Evolutionary conservation across 2,113 vertebrate species (phyloP).

Genomic region (Corapipo altera): DNA sequence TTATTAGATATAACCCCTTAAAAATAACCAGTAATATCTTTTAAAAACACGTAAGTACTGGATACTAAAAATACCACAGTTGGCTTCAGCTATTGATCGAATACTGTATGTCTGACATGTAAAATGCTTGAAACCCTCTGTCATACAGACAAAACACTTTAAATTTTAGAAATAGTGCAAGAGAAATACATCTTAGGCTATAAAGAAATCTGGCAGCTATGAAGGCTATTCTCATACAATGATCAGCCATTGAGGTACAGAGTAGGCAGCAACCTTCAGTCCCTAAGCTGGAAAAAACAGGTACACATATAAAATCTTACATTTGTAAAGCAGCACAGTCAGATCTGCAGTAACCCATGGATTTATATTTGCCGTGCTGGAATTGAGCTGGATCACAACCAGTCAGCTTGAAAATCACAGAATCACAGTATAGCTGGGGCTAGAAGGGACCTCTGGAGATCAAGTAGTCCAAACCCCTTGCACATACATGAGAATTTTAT

Average conservation of each 20-base stretch:
- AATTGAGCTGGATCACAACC: neutral
- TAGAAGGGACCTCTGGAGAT: neutral
- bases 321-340: neutral
- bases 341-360: neutral
- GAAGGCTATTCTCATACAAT: neutral
- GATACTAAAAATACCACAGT: neutral
- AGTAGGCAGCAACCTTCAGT: accelerated
- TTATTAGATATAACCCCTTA: neutral
- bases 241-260: neutral
- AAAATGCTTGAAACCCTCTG: neutral
- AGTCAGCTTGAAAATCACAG: neutral
- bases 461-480: neutral
- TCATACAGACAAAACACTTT: neutral
- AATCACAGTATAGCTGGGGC: neutral
- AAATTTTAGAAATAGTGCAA: neutral
- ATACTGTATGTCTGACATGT: neutral
- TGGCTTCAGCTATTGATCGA: neutral
- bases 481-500: neutral
- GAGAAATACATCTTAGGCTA: neutral
- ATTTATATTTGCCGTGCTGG: neutral
- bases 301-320: neutral
- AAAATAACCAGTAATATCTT: neutral
- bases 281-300: neutral
- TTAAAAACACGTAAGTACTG: neutral
- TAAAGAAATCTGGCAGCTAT: neutral